Conservation (phyloP, 2,113 vertebrate genomes). For the Lophochroa leadbeateri region DNA sequence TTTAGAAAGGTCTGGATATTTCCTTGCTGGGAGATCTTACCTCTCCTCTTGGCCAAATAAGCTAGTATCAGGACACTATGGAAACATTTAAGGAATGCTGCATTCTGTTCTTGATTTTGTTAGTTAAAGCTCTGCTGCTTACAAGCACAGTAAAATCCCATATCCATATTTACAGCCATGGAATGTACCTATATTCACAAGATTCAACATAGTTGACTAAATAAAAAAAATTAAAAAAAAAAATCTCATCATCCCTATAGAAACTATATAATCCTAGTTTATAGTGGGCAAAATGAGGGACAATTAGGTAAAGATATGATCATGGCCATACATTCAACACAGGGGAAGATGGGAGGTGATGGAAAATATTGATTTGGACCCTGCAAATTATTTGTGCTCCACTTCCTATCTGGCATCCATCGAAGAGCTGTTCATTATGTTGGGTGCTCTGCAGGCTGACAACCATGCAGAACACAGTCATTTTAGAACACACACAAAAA, state of each 20-base stretch:
- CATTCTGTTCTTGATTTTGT: neutral
- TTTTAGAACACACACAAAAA: neutral
- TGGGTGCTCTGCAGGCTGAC: slow-evolving; percentile 1
- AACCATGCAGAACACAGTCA: neutral
- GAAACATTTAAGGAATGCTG: neutral
- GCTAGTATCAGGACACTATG: neutral
- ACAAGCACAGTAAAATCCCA: neutral
- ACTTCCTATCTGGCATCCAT: neutral
- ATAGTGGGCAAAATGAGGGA: neutral
- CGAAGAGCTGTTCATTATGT: neutral
- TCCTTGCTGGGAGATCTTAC: neutral
- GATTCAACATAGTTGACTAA: neutral
- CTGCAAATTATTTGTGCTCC: neutral
- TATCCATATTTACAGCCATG: neutral
- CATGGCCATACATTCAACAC: neutral
- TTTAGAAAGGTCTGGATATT: neutral
- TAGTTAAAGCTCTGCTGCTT: neutral
- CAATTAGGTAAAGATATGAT: neutral
- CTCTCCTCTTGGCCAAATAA: neutral
- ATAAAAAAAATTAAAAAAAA: neutral
- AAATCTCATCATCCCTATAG: neutral
- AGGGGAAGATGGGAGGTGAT: neutral
- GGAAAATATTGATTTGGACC: neutral
- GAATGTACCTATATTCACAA: neutral
- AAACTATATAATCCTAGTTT: neutral